phyloP scores from a whole-genome alignment of 2,113 vertebrate species.

The Zosterops hypoxanthus region DNA sequence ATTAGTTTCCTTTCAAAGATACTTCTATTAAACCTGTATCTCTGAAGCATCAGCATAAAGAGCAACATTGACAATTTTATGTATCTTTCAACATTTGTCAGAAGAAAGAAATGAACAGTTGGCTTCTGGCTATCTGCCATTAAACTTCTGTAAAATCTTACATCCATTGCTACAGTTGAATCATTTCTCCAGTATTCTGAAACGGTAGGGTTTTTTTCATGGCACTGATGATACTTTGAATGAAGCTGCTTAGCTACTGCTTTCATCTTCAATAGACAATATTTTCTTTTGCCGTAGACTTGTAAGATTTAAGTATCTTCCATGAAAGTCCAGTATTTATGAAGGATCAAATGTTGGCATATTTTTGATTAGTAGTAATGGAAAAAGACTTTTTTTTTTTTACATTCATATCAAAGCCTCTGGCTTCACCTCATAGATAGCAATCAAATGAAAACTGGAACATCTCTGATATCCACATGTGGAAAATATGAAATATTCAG shows the following conservation, averaged over 20 bases:
- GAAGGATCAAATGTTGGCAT: background rate
- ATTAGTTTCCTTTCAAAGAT: background rate
- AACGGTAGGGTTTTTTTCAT: background rate
- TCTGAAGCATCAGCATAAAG: background rate
- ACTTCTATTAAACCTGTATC: background rate
- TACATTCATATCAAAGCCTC: background rate
- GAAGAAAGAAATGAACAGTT: background rate
- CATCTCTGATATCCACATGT: background rate
- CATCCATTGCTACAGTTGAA: background rate
- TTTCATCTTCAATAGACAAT: background rate
- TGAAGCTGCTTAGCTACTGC: background rate
- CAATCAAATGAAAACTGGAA: conserved; percentile 23
- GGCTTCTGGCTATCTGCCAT: background rate
- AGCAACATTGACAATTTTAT: background rate
- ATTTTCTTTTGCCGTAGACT: background rate
- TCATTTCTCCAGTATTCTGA: background rate
- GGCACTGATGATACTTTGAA: background rate
- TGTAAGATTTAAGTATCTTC: background rate
- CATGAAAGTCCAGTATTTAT: background rate
- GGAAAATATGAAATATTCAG: conserved; percentile 37
- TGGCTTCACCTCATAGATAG: background rate
- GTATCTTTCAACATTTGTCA: background rate
- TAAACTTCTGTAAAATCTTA: background rate
- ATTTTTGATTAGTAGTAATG: background rate
- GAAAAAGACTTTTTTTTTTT: background rate